Conservation (phyloP, 2,888 invertebrate genomes). For the Vesta saturnalis region DNA sequence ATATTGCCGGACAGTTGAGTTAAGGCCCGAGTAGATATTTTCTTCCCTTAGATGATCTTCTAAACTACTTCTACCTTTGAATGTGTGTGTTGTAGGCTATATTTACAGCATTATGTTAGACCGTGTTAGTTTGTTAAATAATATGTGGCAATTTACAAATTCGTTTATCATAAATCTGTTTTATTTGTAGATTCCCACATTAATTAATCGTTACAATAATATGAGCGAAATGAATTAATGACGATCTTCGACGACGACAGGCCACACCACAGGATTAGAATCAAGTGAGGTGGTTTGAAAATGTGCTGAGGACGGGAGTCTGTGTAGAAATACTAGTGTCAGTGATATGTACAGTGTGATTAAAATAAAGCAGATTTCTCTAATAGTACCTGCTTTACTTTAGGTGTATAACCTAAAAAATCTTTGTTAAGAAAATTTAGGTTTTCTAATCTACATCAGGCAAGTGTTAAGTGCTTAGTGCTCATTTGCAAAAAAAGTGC, state of each 20-base stretch:
- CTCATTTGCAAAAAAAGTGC: slow-evolving; percentile 31
- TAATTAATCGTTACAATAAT: slow-evolving; percentile 32
- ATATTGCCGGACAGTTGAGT: slow-evolving; percentile 47
- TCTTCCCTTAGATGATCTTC: slow-evolving; percentile 54
- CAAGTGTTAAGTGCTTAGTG: slow-evolving; percentile 36
- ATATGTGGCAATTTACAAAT: slow-evolving; percentile 29
- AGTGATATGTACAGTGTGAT: slow-evolving; percentile 59
- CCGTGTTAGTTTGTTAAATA: slow-evolving; percentile 56
- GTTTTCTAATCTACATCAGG: slow-evolving; percentile 31
- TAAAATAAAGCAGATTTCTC: slow-evolving; percentile 33
- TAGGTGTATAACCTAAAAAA: slow-evolving; percentile 2
- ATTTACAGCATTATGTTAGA: slow-evolving; percentile 62
- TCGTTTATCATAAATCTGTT: neutral
- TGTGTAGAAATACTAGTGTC: slow-evolving; percentile 61
- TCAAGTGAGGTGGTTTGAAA: slow-evolving; percentile 63
- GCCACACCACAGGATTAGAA: slow-evolving; percentile 57
- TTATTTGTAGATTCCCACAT: slow-evolving; percentile 5
- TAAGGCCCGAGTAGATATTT: slow-evolving; percentile 55
- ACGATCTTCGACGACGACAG: slow-evolving; percentile 48
- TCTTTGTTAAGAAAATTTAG: neutral
- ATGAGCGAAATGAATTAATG: slow-evolving; percentile 32
- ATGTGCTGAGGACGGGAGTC: slow-evolving; percentile 63
- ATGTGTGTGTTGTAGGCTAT: slow-evolving; percentile 61
- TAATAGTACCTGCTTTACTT: neutral
- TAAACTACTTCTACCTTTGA: slow-evolving; percentile 62